Percentiles rank a stretch among this genome's conserved stretches.
Evolutionary conservation across 1,140 invertebrate species (phyloP).

Genomic region (Schlechtendalia chinensis): DNA sequence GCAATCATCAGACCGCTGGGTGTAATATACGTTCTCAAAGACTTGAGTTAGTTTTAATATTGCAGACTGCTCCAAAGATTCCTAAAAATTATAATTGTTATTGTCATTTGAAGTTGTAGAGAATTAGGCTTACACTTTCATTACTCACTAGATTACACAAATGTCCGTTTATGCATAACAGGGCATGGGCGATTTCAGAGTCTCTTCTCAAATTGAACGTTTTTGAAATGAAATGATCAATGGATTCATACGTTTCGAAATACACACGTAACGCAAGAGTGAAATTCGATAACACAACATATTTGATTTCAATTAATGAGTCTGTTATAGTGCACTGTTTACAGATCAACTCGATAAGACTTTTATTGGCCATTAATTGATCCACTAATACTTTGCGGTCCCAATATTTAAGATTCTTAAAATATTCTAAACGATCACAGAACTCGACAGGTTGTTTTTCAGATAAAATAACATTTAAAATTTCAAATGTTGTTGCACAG

Average conservation of each 20-base stretch:
- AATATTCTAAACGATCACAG: not conserved
- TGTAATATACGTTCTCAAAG: constrained; percentile 10
- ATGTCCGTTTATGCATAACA: constrained; percentile 14
- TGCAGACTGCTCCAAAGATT: not conserved
- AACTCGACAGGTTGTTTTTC: not conserved
- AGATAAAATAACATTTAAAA: constrained; percentile 8
- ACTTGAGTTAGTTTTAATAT: not conserved
- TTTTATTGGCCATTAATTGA: constrained; percentile 9
- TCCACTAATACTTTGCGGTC: not conserved
- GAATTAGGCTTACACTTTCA: no score
- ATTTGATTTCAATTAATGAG: constrained; percentile 11
- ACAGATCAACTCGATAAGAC: constrained; percentile 12
- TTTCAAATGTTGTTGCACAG: constrained; percentile 8
- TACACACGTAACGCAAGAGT: not conserved
- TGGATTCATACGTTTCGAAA: constrained; percentile 20
- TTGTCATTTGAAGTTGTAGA: not conserved
- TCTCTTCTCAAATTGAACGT: not conserved
- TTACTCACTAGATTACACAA: not conserved
- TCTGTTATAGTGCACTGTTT: constrained; percentile 11
- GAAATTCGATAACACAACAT: constrained; percentile 19
- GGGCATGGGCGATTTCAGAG: constrained; percentile 14
- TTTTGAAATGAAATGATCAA: constrained; percentile 23
- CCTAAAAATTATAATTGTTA: not conserved
- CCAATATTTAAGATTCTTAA: constrained; percentile 29
- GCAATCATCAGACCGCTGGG: constrained; percentile 20